Evolutionary conservation across 1,140 invertebrate genomes (phyloP).

Genomic region (Geopemphigus sp.): DNA sequence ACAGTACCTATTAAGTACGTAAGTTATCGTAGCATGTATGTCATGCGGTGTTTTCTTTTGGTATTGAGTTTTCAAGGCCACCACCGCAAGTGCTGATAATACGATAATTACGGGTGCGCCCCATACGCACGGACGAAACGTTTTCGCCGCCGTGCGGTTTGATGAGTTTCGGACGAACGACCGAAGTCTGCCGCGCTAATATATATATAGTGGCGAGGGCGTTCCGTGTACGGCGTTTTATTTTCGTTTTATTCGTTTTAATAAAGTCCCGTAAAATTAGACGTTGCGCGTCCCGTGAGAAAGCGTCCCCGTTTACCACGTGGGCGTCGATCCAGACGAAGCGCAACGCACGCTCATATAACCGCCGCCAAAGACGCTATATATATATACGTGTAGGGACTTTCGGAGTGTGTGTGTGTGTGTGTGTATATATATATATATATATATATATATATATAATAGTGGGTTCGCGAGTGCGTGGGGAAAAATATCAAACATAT

Average conservation of each 20-base stretch:
- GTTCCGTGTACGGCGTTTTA: not conserved
- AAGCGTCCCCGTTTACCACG: conserved; percentile 38
- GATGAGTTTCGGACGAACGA: too few relatives aligned
- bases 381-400: not conserved
- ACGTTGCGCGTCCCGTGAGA: conserved; percentile 43
- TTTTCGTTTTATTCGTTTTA: conserved; percentile 45
- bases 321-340: conserved; percentile 24
- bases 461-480: conserved; percentile 28
- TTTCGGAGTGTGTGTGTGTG: not conserved
- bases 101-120: too few relatives aligned
- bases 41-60: too few relatives aligned
- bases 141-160: too few relatives aligned
- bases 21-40: too few relatives aligned
- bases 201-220: not conserved
- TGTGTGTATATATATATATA: not conserved
- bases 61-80: too few relatives aligned
- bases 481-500: not conserved
- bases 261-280: conserved; percentile 40
- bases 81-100: too few relatives aligned
- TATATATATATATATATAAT: too few relatives aligned
- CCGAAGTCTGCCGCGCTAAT: too few relatives aligned
- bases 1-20: too few relatives aligned
- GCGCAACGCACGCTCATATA: too few relatives aligned
- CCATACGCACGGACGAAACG: too few relatives aligned
- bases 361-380: conserved; percentile 27